A percentile compares a stretch with the other conserved stretches of the same genome.
Conservation (phyloP, 1,140 invertebrate species). For the Contarinia nasturtii region DNA sequence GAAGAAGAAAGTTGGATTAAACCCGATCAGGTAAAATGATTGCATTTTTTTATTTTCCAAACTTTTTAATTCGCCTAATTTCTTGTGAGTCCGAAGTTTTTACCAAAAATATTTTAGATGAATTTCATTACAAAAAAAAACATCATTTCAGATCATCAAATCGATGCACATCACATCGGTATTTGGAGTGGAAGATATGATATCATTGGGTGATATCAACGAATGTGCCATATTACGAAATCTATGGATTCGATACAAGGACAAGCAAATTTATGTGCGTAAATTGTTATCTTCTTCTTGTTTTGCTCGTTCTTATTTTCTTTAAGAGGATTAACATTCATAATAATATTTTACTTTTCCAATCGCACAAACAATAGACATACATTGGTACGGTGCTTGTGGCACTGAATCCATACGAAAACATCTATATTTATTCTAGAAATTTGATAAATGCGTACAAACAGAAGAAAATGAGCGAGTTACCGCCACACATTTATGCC, state of each 20-base stretch:
- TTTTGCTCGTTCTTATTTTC: too few relatives aligned
- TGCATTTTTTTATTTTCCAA: background rate
- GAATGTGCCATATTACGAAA: conserved; percentile 85
- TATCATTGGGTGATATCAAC: conserved; percentile 75
- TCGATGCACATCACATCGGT: conserved; percentile 73
- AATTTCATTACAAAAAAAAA: too few relatives aligned
- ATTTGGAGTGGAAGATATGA: conserved; percentile 85
- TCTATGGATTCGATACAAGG: conserved; percentile 73
- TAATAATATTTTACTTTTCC: too few relatives aligned
- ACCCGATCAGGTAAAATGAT: conserved; percentile 11
- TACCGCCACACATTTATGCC: conserved; percentile 85
- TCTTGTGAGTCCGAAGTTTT: background rate
- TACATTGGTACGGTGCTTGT: conserved; percentile 86
- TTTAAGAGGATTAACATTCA: too few relatives aligned
- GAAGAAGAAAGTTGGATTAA: conserved; percentile 38
- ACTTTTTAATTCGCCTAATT: too few relatives aligned
- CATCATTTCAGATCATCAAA: conserved; percentile 42
- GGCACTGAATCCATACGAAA: conserved; percentile 86
- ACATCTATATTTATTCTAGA: conserved; percentile 76
- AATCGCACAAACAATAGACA: too few relatives aligned
- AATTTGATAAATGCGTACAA: conserved; percentile 69
- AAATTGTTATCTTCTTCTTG: background rate
- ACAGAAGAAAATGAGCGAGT: conserved; percentile 61
- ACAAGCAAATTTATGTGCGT: conserved; percentile 79
- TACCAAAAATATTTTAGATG: too few relatives aligned